Conservation (phyloP, 2,888 invertebrate species). For the Caenorhabditis sp. region DNA sequence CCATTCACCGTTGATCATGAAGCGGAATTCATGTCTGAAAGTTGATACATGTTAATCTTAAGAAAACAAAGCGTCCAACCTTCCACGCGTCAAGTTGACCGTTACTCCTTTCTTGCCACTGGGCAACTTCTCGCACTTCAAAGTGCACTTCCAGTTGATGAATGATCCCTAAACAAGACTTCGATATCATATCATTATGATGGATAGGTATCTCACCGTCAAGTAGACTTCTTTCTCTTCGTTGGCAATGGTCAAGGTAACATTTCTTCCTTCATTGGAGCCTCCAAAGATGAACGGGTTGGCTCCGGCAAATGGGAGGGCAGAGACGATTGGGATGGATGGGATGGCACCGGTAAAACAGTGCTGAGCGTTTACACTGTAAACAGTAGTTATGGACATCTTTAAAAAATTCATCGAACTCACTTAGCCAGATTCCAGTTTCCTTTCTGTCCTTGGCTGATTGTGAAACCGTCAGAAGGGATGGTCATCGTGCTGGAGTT, state of each 20-base stretch:
- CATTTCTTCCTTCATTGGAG: slow-evolving; percentile 61
- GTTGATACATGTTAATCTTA: not conserved
- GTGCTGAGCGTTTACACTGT: slow-evolving; percentile 48
- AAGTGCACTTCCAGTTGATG: slow-evolving; percentile 79
- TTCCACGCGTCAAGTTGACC: slow-evolving; percentile 76
- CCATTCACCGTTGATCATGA: slow-evolving; percentile 78
- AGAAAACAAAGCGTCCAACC: slow-evolving; percentile 27
- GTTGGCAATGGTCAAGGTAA: slow-evolving; percentile 72
- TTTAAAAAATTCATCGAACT: not conserved
- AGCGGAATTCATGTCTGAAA: slow-evolving; percentile 78
- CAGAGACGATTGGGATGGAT: slow-evolving; percentile 56
- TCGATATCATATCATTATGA: not conserved
- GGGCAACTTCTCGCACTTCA: slow-evolving; percentile 72
- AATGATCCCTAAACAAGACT: slow-evolving; percentile 74
- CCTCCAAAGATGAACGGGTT: slow-evolving; percentile 35
- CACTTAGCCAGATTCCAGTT: slow-evolving; percentile 62
- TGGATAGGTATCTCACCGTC: slow-evolving; percentile 60
- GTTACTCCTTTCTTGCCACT: slow-evolving; percentile 73
- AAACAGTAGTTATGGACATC: not conserved
- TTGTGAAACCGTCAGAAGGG: slow-evolving; percentile 64
- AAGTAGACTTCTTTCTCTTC: slow-evolving; percentile 75
- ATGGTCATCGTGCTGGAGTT: slow-evolving; percentile 50
- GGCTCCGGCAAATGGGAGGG: slow-evolving; percentile 56
- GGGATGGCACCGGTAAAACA: slow-evolving; percentile 45
- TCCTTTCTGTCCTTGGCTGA: slow-evolving; percentile 58